Conservation (phyloP, 2,113 vertebrate species). For the Phodopus roborovskii region DNA sequence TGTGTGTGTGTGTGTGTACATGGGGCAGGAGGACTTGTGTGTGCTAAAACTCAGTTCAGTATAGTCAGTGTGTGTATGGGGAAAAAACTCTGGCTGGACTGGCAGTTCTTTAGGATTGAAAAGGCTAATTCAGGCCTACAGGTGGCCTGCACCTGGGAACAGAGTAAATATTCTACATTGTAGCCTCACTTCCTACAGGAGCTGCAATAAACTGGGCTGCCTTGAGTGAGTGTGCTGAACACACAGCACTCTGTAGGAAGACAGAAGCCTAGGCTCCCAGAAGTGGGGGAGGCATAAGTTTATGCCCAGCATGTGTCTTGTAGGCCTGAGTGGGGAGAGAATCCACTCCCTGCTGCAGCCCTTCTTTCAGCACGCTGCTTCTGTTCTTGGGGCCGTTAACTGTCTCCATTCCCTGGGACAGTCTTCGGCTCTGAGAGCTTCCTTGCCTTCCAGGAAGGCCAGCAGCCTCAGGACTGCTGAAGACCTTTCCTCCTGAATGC, state of each 20-base stretch:
- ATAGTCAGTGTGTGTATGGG: slow-evolving; percentile 31
- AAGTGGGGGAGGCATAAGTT: neutral
- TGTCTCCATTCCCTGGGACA: neutral
- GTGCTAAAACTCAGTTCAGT: slow-evolving; percentile 28
- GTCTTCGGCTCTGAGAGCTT: neutral
- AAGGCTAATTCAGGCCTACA: slow-evolving; percentile 66
- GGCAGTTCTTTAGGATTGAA: slow-evolving; percentile 56
- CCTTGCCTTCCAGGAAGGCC: slow-evolving; percentile 73
- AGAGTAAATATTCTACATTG: slow-evolving; percentile 67
- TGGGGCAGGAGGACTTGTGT: neutral
- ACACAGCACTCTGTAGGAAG: slow-evolving; percentile 54
- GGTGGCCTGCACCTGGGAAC: slow-evolving; percentile 85
- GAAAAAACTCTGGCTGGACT: slow-evolving; percentile 38
- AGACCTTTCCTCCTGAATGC: slow-evolving; percentile 88
- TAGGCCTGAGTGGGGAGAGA: neutral
- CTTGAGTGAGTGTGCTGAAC: slow-evolving; percentile 72
- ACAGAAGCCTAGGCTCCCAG: neutral
- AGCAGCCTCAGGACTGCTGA: slow-evolving; percentile 86
- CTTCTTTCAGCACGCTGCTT: slow-evolving; percentile 13
- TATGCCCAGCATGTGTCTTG: neutral
- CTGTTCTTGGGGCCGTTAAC: slow-evolving; percentile 1
- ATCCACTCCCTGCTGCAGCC: neutral
- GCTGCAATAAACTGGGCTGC: slow-evolving; percentile 74
- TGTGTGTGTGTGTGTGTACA: neutral
- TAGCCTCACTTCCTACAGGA: slow-evolving; percentile 80